Percentiles rank a stretch among this genome's conserved stretches.
Evolutionary conservation across 1,140 invertebrate species (phyloP).

Genomic region (Galendromus occidentalis): DNA sequence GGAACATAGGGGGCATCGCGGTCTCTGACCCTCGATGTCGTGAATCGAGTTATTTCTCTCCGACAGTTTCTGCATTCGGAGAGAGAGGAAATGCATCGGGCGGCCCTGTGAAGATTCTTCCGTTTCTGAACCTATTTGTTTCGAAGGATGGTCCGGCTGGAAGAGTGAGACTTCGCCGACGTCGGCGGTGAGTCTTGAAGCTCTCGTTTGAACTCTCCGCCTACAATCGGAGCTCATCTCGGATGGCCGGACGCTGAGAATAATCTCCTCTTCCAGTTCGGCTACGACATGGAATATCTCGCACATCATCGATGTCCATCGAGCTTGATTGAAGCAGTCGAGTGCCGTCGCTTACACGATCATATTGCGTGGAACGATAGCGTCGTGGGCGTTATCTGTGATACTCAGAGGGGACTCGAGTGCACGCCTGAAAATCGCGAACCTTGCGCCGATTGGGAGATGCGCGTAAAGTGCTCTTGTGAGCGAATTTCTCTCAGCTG

Average conservation of each 20-base stretch:
- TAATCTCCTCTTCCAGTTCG: slow-evolving; percentile 18
- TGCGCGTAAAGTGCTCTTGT: slow-evolving; percentile 30
- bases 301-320: neutral
- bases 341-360: slow-evolving; percentile 23
- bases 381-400: neutral
- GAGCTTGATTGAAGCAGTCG: slow-evolving; percentile 19
- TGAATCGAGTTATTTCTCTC: neutral
- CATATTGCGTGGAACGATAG: slow-evolving; percentile 19
- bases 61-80: slow-evolving; percentile 15
- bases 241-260: neutral
- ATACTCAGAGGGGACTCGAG: neutral
- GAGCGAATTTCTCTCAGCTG: neutral
- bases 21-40: neutral
- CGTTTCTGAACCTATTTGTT: neutral
- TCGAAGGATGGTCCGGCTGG: slow-evolving; percentile 27
- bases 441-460: slow-evolving; percentile 29
- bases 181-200: slow-evolving; percentile 23
- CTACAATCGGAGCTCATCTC: neutral
- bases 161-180: slow-evolving; percentile 24
- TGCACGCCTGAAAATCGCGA: neutral
- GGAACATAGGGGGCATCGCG: too few species aligned
- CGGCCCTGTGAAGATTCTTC: slow-evolving; percentile 10
- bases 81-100: slow-evolving; percentile 12
- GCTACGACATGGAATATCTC: slow-evolving; percentile 18
- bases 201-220: slow-evolving; percentile 13